phyloP scores from a whole-genome alignment of 2,888 invertebrate genomes.

The Nudaria mundana region DNA sequence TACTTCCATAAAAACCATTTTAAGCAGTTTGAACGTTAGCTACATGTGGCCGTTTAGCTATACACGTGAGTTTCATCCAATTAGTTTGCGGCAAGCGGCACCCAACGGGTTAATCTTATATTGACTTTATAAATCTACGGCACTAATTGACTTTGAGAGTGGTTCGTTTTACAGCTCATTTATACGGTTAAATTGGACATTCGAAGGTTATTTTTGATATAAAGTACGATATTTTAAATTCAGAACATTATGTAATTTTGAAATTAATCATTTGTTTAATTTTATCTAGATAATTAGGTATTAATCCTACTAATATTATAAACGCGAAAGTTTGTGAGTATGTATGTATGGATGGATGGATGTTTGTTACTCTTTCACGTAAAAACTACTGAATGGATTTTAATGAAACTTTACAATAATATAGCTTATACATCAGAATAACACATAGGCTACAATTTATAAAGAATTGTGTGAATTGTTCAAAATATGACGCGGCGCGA shows the following conservation, averaged over 20 bases:
- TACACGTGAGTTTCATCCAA: slow-evolving; percentile 36
- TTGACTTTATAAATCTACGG: slow-evolving; percentile 38
- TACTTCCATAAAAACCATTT: background rate
- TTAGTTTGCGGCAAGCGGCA: slow-evolving; percentile 33
- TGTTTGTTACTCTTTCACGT: no score
- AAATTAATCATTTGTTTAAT: background rate
- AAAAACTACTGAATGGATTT: no score
- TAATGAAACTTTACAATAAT: no score
- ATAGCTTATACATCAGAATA: no score
- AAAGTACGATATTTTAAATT: background rate
- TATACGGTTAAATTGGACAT: slow-evolving; percentile 26
- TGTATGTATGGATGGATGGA: no score
- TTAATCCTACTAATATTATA: no score
- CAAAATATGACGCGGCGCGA: no score
- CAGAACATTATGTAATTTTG: slow-evolving; percentile 1
- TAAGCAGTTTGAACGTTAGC: slow-evolving; percentile 10
- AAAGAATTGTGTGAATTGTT: no score
- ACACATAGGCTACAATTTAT: no score
- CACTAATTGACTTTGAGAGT: slow-evolving; percentile 34
- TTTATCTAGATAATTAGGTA: no score
- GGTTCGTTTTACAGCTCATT: slow-evolving; percentile 32
- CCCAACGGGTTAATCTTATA: slow-evolving; percentile 44
- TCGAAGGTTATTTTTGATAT: slow-evolving; percentile 4
- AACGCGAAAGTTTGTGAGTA: no score
- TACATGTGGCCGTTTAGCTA: slow-evolving; percentile 20